phyloP scores from a whole-genome alignment of 2,113 vertebrate species.

The Paradoxurus hermaphroditus region DNA sequence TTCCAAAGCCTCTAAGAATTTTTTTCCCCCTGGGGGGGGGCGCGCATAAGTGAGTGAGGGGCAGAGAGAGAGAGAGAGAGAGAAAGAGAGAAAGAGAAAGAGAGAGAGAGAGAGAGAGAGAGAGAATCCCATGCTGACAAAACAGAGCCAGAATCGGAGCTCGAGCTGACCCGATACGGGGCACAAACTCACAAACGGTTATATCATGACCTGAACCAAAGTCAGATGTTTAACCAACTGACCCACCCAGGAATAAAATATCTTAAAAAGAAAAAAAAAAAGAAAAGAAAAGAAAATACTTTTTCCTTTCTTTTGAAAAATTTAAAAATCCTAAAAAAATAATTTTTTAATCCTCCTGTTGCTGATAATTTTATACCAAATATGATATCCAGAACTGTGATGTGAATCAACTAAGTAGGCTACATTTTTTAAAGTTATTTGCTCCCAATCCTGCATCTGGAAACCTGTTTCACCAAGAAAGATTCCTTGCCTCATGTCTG shows the following conservation, averaged over 20 bases:
- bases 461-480: conserved; percentile 31
- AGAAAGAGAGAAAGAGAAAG: no score
- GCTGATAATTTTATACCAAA: conserved; percentile 34
- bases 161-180: no score
- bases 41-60: no score
- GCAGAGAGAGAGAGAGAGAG: no score
- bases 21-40: no score
- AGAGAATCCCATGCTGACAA: no score
- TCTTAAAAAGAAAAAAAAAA: not conserved
- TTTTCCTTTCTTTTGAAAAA: not conserved
- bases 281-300: not conserved
- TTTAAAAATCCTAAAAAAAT: not conserved
- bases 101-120: no score
- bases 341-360: not conserved
- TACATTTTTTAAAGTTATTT: conserved; percentile 20
- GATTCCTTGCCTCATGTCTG: not conserved
- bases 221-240: no score
- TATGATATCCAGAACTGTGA: not conserved
- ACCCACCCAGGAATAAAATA: not conserved
- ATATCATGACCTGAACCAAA: no score
- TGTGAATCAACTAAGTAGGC: conserved; percentile 2
- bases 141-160: no score
- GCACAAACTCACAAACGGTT: no score
- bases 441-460: not conserved
- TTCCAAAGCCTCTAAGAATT: not conserved